Evolutionary conservation across 2,113 vertebrate species (phyloP).

Genomic region (Tragelaphus imberbis): DNA sequence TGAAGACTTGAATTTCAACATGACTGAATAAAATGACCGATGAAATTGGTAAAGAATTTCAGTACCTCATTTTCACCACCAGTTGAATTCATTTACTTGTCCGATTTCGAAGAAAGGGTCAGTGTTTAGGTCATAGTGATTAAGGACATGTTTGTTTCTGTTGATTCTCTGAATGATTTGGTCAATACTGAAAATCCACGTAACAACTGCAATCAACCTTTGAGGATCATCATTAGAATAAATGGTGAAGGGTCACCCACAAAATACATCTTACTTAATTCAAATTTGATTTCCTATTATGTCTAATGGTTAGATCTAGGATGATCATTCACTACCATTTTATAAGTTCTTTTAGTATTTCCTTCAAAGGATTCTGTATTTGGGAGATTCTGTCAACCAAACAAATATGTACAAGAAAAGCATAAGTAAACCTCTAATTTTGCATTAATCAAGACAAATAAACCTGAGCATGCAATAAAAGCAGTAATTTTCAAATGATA

Average conservation of each 20-base stretch:
- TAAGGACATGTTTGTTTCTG: background rate
- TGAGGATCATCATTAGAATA: background rate
- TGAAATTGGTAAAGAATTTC: background rate
- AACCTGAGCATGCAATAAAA: background rate
- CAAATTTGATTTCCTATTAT: background rate
- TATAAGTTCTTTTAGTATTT: background rate
- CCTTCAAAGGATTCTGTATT: background rate
- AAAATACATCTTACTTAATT: background rate
- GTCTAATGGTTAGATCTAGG: background rate
- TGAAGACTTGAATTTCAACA: background rate
- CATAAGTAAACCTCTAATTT: background rate
- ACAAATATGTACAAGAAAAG: background rate
- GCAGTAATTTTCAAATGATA: background rate
- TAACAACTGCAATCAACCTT: background rate
- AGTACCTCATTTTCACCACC: background rate
- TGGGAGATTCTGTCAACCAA: background rate
- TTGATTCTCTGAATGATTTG: background rate
- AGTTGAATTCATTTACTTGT: background rate
- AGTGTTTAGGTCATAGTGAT: background rate
- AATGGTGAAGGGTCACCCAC: background rate
- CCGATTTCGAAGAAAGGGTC: background rate
- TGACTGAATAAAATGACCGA: background rate
- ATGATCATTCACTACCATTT: background rate
- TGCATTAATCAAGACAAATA: slow-evolving; percentile 15
- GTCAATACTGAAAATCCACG: background rate